Percentiles rank a stretch among this genome's conserved stretches.
Conservation (phyloP, 2,113 vertebrate species). For the Falcunculus frontatus region DNA sequence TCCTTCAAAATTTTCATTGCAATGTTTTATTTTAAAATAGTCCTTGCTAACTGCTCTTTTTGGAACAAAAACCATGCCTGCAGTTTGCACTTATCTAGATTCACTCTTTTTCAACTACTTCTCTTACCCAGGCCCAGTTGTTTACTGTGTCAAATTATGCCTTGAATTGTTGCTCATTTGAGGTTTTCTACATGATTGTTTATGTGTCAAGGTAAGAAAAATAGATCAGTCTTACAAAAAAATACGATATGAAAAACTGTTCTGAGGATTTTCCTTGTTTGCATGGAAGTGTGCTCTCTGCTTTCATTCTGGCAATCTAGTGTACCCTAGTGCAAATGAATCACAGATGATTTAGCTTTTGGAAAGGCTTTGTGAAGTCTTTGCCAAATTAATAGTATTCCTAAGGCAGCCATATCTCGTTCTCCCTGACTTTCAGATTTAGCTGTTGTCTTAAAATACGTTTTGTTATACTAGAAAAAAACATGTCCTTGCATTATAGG, state of each 20-base stretch:
- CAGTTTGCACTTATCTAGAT: neutral
- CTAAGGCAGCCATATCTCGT: neutral
- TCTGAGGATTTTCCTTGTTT: neutral
- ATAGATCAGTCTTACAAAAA: neutral
- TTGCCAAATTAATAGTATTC: neutral
- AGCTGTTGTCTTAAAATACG: neutral
- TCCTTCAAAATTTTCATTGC: neutral
- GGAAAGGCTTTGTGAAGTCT: neutral
- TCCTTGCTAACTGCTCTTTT: neutral
- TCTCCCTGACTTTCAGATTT: neutral
- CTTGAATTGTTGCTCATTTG: neutral
- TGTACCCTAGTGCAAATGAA: neutral
- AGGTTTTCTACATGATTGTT: neutral
- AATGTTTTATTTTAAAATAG: neutral
- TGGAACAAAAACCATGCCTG: neutral
- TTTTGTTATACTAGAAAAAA: neutral
- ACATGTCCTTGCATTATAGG: neutral
- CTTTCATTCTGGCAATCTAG: neutral
- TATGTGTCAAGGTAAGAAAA: neutral
- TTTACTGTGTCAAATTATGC: neutral
- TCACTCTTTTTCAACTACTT: neutral
- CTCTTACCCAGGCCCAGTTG: neutral
- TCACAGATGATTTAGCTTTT: neutral
- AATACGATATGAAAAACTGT: neutral
- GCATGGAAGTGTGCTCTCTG: neutral